Conservation (phyloP, 2,797 vertebrate species). For the Pelochelys cantorii region DNA sequence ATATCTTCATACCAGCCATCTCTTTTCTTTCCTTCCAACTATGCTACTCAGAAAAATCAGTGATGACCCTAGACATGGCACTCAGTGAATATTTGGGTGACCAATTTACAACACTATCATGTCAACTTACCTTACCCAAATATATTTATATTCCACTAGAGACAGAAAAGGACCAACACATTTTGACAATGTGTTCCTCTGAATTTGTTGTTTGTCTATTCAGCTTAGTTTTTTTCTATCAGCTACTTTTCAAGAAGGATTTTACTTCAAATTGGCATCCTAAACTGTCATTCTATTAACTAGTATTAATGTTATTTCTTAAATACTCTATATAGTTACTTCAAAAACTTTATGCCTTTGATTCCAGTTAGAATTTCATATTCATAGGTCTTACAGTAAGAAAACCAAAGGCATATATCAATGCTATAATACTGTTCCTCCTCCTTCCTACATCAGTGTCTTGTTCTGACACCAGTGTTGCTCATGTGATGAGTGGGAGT, state of each 20-base stretch:
- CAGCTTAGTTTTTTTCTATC: not conserved
- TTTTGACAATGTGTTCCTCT: not conserved
- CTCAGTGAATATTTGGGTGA: not conserved
- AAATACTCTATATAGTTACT: not conserved
- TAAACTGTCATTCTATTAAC: not conserved
- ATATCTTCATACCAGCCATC: accelerated
- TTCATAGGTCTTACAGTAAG: not conserved
- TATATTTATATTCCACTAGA: not conserved
- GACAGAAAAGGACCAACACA: not conserved
- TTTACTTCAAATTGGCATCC: not conserved
- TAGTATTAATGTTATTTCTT: not conserved
- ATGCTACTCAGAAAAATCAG: not conserved
- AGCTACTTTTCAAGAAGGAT: not conserved
- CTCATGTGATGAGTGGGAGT: not conserved
- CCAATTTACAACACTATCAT: not conserved
- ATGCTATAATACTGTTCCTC: not conserved
- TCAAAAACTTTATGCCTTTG: not conserved
- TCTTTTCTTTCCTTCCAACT: not conserved
- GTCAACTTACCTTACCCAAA: not conserved
- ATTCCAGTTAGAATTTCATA: not conserved
- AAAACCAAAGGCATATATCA: not conserved
- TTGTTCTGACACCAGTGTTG: not conserved
- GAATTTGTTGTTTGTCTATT: not conserved
- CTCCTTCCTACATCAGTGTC: not conserved
- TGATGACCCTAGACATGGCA: not conserved